Conservation (phyloP, 2,888 invertebrate species). For the Bombyx huttoni region DNA sequence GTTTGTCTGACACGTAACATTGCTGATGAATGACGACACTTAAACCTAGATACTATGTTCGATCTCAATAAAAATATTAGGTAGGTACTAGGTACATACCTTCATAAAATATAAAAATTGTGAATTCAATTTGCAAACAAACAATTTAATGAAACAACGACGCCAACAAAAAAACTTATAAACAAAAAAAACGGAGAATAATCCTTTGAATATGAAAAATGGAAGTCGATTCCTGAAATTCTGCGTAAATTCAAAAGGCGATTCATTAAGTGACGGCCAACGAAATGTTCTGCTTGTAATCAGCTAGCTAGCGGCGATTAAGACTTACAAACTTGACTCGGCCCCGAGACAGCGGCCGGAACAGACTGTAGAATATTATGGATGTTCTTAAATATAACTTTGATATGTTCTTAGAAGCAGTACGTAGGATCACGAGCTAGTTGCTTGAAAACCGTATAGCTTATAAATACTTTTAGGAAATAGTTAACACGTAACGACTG, state of each 20-base stretch:
- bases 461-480: too few relatives aligned
- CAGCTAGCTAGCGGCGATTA: conserved; percentile 56
- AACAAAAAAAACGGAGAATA: conserved; percentile 12
- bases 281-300: conserved; percentile 52
- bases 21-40: too few relatives aligned
- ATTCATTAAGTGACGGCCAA: conserved; percentile 47
- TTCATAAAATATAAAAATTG: background rate
- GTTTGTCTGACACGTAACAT: too few relatives aligned
- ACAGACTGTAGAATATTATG: conserved; percentile 13
- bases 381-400: conserved; percentile 9
- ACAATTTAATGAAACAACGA: conserved; percentile 8
- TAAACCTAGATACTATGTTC: too few relatives aligned
- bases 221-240: conserved; percentile 9
- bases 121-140: too few relatives aligned
- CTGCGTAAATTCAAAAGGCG: conserved; percentile 40
- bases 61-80: too few relatives aligned
- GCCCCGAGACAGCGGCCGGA: conserved; percentile 36
- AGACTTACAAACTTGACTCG: conserved; percentile 49
- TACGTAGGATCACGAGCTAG: background rate
- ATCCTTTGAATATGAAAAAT: background rate
- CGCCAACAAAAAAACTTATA: conserved; percentile 8
- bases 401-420: background rate
- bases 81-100: background rate
- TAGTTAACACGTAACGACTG: too few relatives aligned
- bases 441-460: too few relatives aligned